Evolutionary conservation across 2,797 vertebrate genomes (phyloP).

Genomic region (Allobates femoralis): DNA sequence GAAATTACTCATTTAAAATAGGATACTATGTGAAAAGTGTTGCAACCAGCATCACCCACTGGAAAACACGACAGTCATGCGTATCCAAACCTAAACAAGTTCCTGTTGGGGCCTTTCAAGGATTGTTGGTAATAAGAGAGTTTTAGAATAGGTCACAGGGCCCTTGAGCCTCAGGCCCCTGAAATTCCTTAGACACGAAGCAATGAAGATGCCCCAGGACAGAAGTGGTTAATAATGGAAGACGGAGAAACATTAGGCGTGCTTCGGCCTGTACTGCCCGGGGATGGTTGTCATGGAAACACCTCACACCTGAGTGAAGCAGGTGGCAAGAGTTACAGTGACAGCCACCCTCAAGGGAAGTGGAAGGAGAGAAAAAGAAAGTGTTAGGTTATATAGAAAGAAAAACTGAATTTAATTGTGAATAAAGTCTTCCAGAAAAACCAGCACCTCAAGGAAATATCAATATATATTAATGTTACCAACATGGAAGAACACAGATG

Average conservation of each 20-base stretch:
- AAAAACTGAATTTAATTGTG: constrained; percentile 14
- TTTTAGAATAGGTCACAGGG: constrained; percentile 51
- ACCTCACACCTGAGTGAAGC: constrained; percentile 61
- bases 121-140: constrained; percentile 33
- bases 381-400: not conserved
- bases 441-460: constrained; percentile 28
- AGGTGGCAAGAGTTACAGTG: constrained; percentile 59
- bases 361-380: constrained; percentile 27
- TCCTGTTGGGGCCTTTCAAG: constrained; percentile 36
- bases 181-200: constrained; percentile 42
- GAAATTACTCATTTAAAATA: not conserved
- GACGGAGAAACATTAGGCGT: constrained; percentile 39
- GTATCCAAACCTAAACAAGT: constrained; percentile 34
- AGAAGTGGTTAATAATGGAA: constrained; percentile 55
- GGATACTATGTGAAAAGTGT: not conserved
- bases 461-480: constrained; percentile 38
- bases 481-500: not conserved
- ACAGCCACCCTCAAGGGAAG: constrained; percentile 51
- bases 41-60: not conserved
- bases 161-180: constrained; percentile 38
- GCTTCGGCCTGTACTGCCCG: constrained; percentile 37
- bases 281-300: constrained; percentile 54
- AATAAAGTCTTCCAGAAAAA: constrained; percentile 19
- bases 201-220: constrained; percentile 37
- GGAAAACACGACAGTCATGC: constrained; percentile 21